Evolutionary conservation across 2,113 vertebrate genomes (phyloP).

Genomic region (Trogon surrucura): DNA sequence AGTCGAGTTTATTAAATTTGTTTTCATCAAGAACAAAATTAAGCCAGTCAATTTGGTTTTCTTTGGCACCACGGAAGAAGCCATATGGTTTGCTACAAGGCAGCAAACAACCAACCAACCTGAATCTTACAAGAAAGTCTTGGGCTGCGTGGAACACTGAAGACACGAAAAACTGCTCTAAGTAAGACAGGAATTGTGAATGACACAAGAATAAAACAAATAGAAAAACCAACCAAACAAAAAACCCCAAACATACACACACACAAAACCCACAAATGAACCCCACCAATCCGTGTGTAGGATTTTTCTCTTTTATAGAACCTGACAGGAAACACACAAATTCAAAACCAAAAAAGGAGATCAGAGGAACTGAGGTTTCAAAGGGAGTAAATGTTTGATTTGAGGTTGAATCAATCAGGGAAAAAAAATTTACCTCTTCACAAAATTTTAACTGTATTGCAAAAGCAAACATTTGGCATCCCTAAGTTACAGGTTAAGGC

Average conservation of each 20-base stretch:
- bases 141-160: neutral
- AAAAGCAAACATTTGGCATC: neutral
- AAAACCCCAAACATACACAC: neutral
- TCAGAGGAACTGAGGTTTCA: neutral
- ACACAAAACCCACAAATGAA: neutral
- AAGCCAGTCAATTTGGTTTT: neutral
- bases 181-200: neutral
- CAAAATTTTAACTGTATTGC: neutral
- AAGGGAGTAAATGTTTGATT: neutral
- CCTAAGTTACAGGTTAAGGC: neutral
- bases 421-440: neutral
- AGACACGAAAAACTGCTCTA: neutral
- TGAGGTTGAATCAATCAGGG: neutral
- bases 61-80: neutral
- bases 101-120: neutral
- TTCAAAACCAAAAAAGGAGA: neutral
- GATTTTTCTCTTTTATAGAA: neutral
- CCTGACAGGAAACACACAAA: neutral
- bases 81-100: neutral
- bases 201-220: neutral
- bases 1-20: neutral
- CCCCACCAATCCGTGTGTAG: neutral
- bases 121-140: neutral
- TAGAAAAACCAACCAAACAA: neutral
- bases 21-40: neutral